Evolutionary conservation across 2,888 invertebrate species (phyloP), one percentile per base, ranked within the genome.

Genomic region (Chrysotoxum bicinctum): DNA sequence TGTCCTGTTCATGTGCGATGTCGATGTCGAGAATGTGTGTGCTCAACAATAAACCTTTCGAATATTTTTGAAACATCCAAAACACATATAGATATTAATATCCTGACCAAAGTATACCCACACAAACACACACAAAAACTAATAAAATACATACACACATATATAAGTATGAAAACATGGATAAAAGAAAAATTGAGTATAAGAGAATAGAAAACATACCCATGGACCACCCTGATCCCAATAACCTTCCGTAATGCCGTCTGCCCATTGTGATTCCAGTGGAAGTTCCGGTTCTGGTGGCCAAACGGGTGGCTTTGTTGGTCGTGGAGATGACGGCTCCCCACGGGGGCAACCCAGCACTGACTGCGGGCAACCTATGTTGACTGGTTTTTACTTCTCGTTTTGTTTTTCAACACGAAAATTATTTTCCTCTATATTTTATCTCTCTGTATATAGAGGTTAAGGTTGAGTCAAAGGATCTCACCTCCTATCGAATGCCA

Each of bases 321-420:
- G 88, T 84, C 88, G 88, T 87, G 89, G 88, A 70, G 88, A 87
- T 85, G 89, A 88, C 80, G 89, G 88, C 78, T 89, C 89, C 89
- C 89, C 89, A 87, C 88, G 88, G 88, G 89, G 89, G 88, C 89
- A 90, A 89, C 89, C 89, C 87, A 90, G 88, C 83, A 90, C 88
- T 74, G 89, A 89, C 88, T 89, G 89, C 87, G 89, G 89, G 88
- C 90, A 90, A 89, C 90, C 90, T 90, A 90, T 90, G 88, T 89
- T 90, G 89, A 88, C 88, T 80, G 78, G 83, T 73, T 87, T 79
- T 74, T 50, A 50, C 58, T 85, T 64, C 64, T 77, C 58, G 86
- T 75, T 84, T 84, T 80, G 60, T 73, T 80, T 73, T 83, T 87
- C 79, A 79, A 87, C 76, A 87, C 79, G 62, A 79, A 73, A 58